Evolutionary conservation across 2,888 invertebrate species (phyloP).

Genomic region (Meiosimyza decipiens): DNA sequence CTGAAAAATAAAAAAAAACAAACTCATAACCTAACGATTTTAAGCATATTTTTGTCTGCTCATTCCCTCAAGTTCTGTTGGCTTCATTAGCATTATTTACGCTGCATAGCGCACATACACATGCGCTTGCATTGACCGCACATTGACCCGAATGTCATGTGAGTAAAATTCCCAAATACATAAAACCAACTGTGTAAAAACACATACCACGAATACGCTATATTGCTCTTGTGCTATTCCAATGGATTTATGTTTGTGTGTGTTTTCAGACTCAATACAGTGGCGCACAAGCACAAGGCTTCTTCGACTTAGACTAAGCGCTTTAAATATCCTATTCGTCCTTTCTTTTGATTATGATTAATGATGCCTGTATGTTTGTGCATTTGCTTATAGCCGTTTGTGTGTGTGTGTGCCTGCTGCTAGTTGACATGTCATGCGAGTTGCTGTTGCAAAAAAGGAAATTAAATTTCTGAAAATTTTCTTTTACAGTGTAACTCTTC

Average conservation of each 20-base stretch:
- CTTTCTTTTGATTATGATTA: conserved; percentile 38
- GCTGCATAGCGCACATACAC: conserved; percentile 1
- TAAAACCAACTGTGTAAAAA: not conserved
- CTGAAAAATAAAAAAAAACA: too few relatives aligned
- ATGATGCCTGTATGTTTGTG: conserved; percentile 9
- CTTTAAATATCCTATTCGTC: conserved; percentile 33
- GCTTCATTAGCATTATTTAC: conserved; percentile 32
- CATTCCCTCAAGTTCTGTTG: not conserved
- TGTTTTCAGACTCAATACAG: not conserved
- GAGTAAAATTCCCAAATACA: not conserved
- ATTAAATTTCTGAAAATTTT: conserved; percentile 28
- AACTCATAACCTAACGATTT: too few relatives aligned
- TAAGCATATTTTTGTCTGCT: too few relatives aligned
- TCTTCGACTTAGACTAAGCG: not conserved
- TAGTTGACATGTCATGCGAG: conserved; percentile 38
- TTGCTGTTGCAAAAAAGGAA: conserved; percentile 21
- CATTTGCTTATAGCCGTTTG: not conserved
- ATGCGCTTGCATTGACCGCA: conserved; percentile 29
- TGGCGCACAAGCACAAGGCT: not conserved
- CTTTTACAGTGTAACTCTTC: not conserved
- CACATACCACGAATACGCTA: too few relatives aligned
- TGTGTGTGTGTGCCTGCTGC: conserved; percentile 17
- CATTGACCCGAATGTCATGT: conserved; percentile 6
- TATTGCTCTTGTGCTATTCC: not conserved
- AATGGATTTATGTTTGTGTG: not conserved